A percentile compares a stretch with the other conserved stretches of the same genome.
Conservation (phyloP, 2,888 invertebrate genomes). For the Habroteleia sp. region DNA sequence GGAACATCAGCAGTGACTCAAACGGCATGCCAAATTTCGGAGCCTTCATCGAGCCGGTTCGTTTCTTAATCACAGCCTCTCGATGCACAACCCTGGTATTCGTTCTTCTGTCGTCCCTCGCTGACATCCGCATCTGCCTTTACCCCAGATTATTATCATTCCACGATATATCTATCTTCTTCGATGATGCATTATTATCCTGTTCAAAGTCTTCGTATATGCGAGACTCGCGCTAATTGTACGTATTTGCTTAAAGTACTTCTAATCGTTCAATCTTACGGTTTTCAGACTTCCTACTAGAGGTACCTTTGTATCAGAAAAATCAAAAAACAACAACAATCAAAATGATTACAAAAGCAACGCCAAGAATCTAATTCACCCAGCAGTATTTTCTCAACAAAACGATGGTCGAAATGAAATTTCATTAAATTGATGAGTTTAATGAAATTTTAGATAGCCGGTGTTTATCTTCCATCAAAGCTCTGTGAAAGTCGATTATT, state of each 20-base stretch:
- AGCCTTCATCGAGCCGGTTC: constrained; percentile 49
- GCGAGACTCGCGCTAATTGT: constrained; percentile 30
- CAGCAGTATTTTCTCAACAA: too few species aligned
- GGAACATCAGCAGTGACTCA: constrained; percentile 71
- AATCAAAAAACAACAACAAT: constrained; percentile 4
- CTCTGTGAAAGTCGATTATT: too few species aligned
- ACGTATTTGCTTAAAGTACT: constrained; percentile 42
- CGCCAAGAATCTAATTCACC: too few species aligned
- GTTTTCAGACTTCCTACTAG: constrained; percentile 28
- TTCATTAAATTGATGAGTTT: too few species aligned
- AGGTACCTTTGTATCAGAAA: constrained; percentile 30
- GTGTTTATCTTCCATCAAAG: too few species aligned
- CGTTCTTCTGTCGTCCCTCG: constrained; percentile 30
- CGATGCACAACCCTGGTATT: constrained; percentile 45
- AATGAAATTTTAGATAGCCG: too few species aligned
- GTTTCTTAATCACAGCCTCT: constrained; percentile 59
- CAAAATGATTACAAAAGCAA: too few species aligned
- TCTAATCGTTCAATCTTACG: constrained; percentile 37
- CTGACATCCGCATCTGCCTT: constrained; percentile 36
- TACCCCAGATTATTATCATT: constrained; percentile 53
- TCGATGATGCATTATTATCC: constrained; percentile 56
- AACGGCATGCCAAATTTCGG: constrained; percentile 74
- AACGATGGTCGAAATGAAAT: too few species aligned
- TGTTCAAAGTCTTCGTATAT: constrained; percentile 35
- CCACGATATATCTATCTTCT: constrained; percentile 51